Evolutionary conservation across 2,888 invertebrate species (phyloP), one percentile per base, ranked within the genome.

Genomic region (Diarsia rubi): DNA sequence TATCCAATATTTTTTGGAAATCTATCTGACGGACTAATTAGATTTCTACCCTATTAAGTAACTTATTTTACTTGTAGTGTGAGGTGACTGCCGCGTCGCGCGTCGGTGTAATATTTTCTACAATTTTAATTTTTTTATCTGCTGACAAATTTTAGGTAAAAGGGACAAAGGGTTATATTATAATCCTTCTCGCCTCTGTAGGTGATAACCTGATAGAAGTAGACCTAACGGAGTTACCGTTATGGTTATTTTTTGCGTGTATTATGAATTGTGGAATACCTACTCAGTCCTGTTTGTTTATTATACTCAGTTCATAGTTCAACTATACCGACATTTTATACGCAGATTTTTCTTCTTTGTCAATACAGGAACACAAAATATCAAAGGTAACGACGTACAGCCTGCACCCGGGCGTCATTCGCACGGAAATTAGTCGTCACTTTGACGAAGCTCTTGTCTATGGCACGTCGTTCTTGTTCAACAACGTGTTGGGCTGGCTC

Each of bases 381-480:
- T 44, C 84, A 45, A 96, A 96, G 49, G 97, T 98, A 5, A 97
- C 94, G 8, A 96, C 97, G 0, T 98, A 98, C 91, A 95, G 97
- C 73, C 86, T 98, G 19, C 98, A 98, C 89, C 98, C 98, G 0
- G 98, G 98, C 11, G 96, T 97, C 8, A 97, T 98, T 52, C 90
- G 95, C 68, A 98, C 98, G 0, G 98, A 98, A 72, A 93, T 98
- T 52, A 96, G 97, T 4, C 95, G 98, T 31, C 96, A 97, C 93
- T 92, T 97, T 82, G 94, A 97, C 87, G 84, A 90, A 6, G 87
- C 93, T 0, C 83, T 95, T 0, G 85, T 87, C 78, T 88, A 80
- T 69, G 95, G 95, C 0, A 88, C 92, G 12, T 87, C 92, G 0
- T 94, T 93, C 90, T 31, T 91, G 3, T 94, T 93, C 83, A 86